These are phyloP conservation scores for Halcyon leucocephala DNA, from an alignment of 2,797 vertebrate genomes.

Conservation along the genomic window DNA sequence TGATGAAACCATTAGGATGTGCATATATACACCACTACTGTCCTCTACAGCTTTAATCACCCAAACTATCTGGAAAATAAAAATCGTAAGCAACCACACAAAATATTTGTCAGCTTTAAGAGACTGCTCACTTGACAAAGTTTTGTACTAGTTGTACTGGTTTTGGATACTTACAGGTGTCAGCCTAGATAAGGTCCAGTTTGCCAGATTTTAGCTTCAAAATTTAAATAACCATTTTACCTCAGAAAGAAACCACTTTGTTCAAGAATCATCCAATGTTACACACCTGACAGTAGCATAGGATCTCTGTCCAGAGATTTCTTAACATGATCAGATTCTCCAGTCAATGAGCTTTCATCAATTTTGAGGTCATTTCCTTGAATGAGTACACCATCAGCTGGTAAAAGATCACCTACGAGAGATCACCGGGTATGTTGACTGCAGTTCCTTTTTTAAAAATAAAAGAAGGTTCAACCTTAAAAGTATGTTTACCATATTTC, in stretches of 20 bases:
- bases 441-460: neutral
- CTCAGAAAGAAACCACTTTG: neutral
- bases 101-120: neutral
- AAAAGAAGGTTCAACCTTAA: conserved; percentile 13
- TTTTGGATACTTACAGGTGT: neutral
- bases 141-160: neutral
- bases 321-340: conserved; percentile 97
- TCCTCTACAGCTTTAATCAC: neutral
- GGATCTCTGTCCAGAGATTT: conserved; percentile 93
- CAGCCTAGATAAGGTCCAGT: neutral
- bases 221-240: neutral
- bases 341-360: conserved; percentile 97
- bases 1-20: fast-evolving
- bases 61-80: neutral
- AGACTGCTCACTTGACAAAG: neutral
- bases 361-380: conserved; percentile 98
- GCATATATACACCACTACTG: neutral
- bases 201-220: neutral
- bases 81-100: neutral
- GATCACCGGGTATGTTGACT: neutral
- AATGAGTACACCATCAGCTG: conserved; percentile 94
- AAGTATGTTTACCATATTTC: conserved; percentile 91
- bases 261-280: neutral
- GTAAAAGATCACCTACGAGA: conserved; percentile 93
- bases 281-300: conserved; percentile 94